Base-by-base conservation (phyloP, 2,888 invertebrate species). In the Heliothis peltigera region DNA sequence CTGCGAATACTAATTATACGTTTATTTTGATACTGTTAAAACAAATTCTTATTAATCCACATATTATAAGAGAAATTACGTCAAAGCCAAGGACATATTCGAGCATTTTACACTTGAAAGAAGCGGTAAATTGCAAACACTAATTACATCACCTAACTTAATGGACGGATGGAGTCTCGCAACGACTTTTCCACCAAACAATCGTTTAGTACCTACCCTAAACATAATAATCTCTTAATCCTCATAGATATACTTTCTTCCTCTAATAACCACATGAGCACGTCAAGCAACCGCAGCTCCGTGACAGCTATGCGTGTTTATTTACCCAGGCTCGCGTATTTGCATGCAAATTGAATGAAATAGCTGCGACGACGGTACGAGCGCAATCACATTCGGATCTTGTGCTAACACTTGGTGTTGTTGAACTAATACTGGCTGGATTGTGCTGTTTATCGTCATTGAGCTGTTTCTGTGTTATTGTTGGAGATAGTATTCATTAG, bases 261-360 rank as follows among this genome's bases (percentile, higher is more conserved):
- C 35, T 15, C 42, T 15, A 32, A 32, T n/a, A 51, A 28, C 42
- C 25, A n/a, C 22, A 44, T 17, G n/a, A 35, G 46, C 25, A 47
- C 42, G 48, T 46, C 15, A 25, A 43, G 48, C 22, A 62, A 49
- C 47, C 60, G 28, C 58, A 49, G 22, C 47, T 61, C 32, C 43
- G 54, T 61, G 63, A 48, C 69, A 65, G 18, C 6, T 54, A 57
- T 25, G 47, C 55, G 51, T 61, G 68, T 69, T 73, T 79, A 73
- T 80, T 73, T 69, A 76, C 58, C 43, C 56, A 51, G 60, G 52
- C 64, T 57, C 64, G 44, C 64, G 61, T 76, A 78, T 78, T 83
- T 76, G 66, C 75, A 80, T 75, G 63, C 61, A 79, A 77, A 81
- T 82, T 75, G 64, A 73, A 70, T 80, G 66, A 72, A 66, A 67